Conservation (phyloP, 1,140 invertebrate genomes). For the Drosophila gunungcola region DNA sequence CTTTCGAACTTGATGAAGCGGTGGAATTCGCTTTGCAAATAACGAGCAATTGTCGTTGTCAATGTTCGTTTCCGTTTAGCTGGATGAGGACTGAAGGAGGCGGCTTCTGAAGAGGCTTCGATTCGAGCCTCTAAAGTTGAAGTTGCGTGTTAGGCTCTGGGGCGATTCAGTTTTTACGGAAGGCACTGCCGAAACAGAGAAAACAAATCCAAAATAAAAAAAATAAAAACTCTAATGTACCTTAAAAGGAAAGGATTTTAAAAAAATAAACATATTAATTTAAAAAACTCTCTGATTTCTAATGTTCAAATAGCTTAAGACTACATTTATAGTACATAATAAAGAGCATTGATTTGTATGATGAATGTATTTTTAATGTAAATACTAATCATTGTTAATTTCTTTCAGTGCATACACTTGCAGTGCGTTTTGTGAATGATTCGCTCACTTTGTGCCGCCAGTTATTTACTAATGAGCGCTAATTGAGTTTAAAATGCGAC, state of each 20-base stretch:
- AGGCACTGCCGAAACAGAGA: neutral
- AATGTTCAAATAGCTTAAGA: no score
- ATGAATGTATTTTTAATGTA: no score
- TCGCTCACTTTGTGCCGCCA: slow-evolving; percentile 52
- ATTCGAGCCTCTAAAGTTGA: slow-evolving; percentile 8
- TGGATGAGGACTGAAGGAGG: slow-evolving; percentile 3
- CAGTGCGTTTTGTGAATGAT: slow-evolving; percentile 57
- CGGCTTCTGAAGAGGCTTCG: slow-evolving; percentile 14
- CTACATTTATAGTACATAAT: no score
- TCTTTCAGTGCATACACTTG: slow-evolving; percentile 31
- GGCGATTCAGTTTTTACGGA: slow-evolving; percentile 19
- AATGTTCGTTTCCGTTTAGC: slow-evolving; percentile 81
- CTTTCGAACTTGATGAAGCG: slow-evolving; percentile 54
- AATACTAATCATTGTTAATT: neutral
- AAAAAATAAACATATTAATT: no score
- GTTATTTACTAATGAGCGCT: slow-evolving; percentile 79
- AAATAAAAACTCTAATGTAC: no score
- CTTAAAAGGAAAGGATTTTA: no score
- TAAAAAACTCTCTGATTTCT: no score
- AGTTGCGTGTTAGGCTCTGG: slow-evolving; percentile 50
- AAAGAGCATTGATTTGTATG: no score
- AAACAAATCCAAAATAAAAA: neutral
- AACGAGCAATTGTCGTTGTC: slow-evolving; percentile 83
- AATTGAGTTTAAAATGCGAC: slow-evolving; percentile 79
- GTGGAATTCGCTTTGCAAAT: slow-evolving; percentile 81